Base-by-base conservation (phyloP, 2,113 vertebrate species). In the Grallaria varia region DNA sequence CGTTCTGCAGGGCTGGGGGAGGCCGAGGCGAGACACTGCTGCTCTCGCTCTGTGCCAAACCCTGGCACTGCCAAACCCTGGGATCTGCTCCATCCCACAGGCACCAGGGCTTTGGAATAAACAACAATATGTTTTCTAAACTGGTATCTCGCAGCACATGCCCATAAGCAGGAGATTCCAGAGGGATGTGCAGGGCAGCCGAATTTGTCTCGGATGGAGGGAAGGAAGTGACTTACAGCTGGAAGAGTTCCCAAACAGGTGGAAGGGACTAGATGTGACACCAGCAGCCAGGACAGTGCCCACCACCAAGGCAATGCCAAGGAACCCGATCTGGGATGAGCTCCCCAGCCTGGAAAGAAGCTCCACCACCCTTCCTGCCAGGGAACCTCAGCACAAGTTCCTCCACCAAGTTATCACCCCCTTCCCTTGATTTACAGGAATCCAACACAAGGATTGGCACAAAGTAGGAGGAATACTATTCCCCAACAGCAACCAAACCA, bases 221-320 rank as follows among this genome's bases (percentile, higher is more conserved):
- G 67, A 55, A 95, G 95, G 96, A 97, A 97, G 82, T 71, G 90
- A 74, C 81, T 84, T 49, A 31, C 50, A n/a, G 42, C 67, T 24
- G 44, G 47, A 84, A 23, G 83, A 91, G 82, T n/a, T 86, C 74
- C 90, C 91, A 58, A 95, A 77, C 95, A 97, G 95, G 95, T 88
- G 91, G 80, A 91, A 8, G 71, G 35, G 62, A 91, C n/a, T 23
- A 11, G 56, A 67, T 56, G n/a, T 22, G 73, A 30, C 69, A 55
- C 19, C 63, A 73, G 84, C 52, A 37, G 76, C 59, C 60, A 49
- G 44, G 28, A 52, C 66, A 40, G 49, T 30, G 45, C 73, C 40
- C 44, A 56, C 35, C 80, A 52, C 20, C 20, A 13, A 14, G 39
- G 28, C 74, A 56, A 35, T 5, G 78, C 86, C 87, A 53, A 73